These are phyloP conservation scores for Otis tarda DNA, from an alignment of 2,113 vertebrate species.

Conservation along the genomic window DNA sequence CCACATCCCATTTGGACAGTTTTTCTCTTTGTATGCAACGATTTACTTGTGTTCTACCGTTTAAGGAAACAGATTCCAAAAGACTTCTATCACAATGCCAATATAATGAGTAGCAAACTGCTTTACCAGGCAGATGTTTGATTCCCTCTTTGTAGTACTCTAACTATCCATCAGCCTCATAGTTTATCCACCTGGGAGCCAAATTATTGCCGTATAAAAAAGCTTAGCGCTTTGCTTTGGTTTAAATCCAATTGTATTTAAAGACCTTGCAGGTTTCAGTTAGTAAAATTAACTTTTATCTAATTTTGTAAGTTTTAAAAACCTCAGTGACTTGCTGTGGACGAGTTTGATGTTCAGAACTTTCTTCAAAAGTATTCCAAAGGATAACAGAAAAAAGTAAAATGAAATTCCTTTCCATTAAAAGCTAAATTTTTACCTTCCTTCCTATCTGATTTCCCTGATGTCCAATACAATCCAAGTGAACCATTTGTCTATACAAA, in stretches of 20 bases:
- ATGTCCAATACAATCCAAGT: background rate
- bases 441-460: background rate
- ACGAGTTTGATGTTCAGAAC: slow-evolving; percentile 21
- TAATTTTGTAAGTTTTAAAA: slow-evolving; percentile 60
- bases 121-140: slow-evolving; percentile 56
- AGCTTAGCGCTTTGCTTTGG: slow-evolving; percentile 25
- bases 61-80: slow-evolving; percentile 43
- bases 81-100: slow-evolving; percentile 15
- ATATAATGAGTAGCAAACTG: slow-evolving; percentile 1
- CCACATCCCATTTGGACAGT: background rate
- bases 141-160: slow-evolving; percentile 40
- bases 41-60: slow-evolving; percentile 1
- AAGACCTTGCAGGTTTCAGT: slow-evolving; percentile 61
- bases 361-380: background rate
- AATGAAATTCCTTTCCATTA: background rate
- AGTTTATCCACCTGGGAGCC: slow-evolving; percentile 46
- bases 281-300: slow-evolving; percentile 66
- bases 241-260: slow-evolving; percentile 68
- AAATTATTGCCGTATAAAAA: slow-evolving; percentile 66
- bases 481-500: slow-evolving; percentile 31
- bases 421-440: background rate
- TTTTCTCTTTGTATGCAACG: background rate
- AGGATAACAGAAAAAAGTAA: background rate
- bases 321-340: slow-evolving; percentile 37
- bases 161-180: slow-evolving; percentile 42